Percentiles rank a stretch among this genome's conserved stretches.
Evolutionary conservation across 53 echinoderm and acorn worm species (phyloP).

Genomic region (Patiria pectinifera): DNA sequence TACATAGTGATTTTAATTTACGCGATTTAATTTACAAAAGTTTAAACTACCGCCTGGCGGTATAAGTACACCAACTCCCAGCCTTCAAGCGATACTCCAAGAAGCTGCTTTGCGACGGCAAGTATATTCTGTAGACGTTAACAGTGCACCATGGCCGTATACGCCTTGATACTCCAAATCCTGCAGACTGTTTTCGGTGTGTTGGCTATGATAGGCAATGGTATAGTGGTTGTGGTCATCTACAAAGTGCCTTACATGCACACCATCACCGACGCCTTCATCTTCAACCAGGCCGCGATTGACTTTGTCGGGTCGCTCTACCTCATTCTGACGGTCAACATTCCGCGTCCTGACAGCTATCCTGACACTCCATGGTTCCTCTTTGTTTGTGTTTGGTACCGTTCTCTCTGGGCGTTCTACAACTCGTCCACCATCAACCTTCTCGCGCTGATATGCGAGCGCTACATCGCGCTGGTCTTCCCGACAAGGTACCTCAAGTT

Average conservation of each 20-base stretch:
- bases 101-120: too few relatives aligned
- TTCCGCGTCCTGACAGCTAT: background rate
- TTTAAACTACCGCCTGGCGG: too few relatives aligned
- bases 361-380: background rate
- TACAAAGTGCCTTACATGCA: constrained; percentile 17
- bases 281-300: background rate
- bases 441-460: constrained; percentile 12
- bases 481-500: constrained; percentile 7
- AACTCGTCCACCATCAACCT: constrained; percentile 31
- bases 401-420: background rate
- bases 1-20: too few relatives aligned
- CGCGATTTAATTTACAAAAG: too few relatives aligned
- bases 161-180: too few relatives aligned
- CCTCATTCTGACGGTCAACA: background rate
- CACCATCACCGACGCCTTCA: background rate
- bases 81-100: too few relatives aligned
- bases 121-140: too few relatives aligned
- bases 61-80: too few relatives aligned
- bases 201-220: constrained; percentile 28
- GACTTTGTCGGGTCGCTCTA: constrained; percentile 33
- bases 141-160: too few relatives aligned
- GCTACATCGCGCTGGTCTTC: constrained; percentile 31
- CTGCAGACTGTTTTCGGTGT: background rate
- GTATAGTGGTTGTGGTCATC: constrained; percentile 18
- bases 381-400: constrained; percentile 10